A percentile compares a stretch with the other conserved stretches of the same genome.
These are phyloP conservation scores for Choreutis nemorana DNA, from an alignment of 2,888 invertebrate species.

Conservation along the genomic window DNA sequence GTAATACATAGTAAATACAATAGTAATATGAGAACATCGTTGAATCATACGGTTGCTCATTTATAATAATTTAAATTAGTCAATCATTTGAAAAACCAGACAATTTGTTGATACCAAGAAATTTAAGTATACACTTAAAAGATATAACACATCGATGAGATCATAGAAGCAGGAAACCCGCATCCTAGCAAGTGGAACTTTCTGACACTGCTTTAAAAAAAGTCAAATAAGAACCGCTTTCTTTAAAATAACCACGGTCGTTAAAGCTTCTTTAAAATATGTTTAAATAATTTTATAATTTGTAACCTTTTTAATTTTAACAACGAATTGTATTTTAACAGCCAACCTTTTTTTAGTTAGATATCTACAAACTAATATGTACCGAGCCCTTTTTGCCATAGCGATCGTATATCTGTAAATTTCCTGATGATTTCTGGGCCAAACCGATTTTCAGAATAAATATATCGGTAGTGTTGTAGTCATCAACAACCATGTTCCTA, in stretches of 20 bases:
- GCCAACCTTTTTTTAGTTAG: too few species aligned
- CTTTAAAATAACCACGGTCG: conserved; percentile 4
- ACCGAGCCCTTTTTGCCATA: too few species aligned
- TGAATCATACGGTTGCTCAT: too few species aligned
- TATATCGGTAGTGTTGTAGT: too few species aligned
- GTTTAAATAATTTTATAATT: conserved; percentile 1
- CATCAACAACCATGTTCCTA: too few species aligned
- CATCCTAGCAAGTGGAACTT: conserved; percentile 10
- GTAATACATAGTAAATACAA: too few species aligned
- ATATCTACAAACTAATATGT: too few species aligned
- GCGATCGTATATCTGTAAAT: too few species aligned
- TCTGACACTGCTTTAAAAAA: not conserved
- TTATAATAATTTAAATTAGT: not conserved
- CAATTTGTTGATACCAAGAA: not conserved
- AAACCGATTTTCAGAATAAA: too few species aligned
- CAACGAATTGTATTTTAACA: too few species aligned
- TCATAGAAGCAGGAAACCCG: conserved; percentile 12
- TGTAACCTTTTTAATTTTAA: not conserved
- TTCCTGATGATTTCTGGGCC: too few species aligned
- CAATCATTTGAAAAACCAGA: not conserved
- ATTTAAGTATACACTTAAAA: not conserved
- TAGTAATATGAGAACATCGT: too few species aligned
- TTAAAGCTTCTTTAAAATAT: conserved; percentile 4
- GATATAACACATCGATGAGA: not conserved
- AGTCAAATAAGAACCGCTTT: conserved; percentile 1